These are phyloP conservation scores for Anisognathus igniventris DNA, from an alignment of 2,797 vertebrate genomes.

Conservation along the genomic window DNA sequence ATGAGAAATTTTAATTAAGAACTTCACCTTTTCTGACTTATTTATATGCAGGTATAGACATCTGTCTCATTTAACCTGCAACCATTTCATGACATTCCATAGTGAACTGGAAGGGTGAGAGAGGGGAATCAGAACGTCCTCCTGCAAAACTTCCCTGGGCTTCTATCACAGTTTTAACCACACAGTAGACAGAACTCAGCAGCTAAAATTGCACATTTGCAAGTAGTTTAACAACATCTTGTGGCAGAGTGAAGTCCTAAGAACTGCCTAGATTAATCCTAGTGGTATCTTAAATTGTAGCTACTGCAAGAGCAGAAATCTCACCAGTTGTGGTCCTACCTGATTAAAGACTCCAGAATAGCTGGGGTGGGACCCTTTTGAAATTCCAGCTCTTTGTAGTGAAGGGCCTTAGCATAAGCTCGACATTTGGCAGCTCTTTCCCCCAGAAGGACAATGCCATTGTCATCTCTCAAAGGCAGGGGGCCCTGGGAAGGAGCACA, in stretches of 20 bases:
- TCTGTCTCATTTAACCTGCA: background rate
- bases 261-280: background rate
- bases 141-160: background rate
- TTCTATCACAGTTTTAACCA: background rate
- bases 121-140: background rate
- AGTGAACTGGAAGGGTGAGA: background rate
- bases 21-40: background rate
- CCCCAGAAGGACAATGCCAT: constrained; percentile 93
- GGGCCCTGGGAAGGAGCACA: constrained; percentile 81
- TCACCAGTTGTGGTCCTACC: constrained; percentile 75
- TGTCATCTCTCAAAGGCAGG: constrained; percentile 92
- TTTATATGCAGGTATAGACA: background rate
- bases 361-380: constrained; percentile 94
- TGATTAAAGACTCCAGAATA: constrained; percentile 97
- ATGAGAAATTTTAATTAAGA: background rate
- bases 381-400: constrained; percentile 99
- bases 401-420: constrained; percentile 95
- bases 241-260: background rate
- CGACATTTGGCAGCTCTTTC: constrained; percentile 97
- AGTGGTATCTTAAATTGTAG: background rate
- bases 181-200: background rate
- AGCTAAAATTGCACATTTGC: background rate
- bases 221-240: background rate
- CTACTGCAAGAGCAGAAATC: background rate
- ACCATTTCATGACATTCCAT: background rate